Percentiles rank a stretch among this genome's conserved stretches.
Evolutionary conservation across 1,140 invertebrate species (phyloP).

Genomic region (Semibalanus balanoides): DNA sequence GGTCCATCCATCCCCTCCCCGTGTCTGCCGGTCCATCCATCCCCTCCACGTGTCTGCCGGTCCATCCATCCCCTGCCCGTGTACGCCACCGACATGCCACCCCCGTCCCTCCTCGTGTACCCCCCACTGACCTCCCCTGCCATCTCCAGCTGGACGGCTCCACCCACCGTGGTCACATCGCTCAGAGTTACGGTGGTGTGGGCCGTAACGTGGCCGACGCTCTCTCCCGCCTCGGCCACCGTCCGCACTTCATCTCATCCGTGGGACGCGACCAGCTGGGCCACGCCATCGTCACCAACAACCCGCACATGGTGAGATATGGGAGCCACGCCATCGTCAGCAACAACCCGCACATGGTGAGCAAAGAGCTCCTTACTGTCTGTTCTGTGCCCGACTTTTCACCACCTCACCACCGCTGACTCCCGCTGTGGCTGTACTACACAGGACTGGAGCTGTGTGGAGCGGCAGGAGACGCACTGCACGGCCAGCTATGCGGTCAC

Average conservation of each 20-base stretch:
- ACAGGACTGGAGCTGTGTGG: conserved; percentile 31
- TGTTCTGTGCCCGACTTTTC: too few relatives aligned
- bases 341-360: conserved; percentile 19
- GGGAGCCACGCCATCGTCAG: conserved; percentile 27
- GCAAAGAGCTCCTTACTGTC: too few relatives aligned
- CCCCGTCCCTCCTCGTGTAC: too few relatives aligned
- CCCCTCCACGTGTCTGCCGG: too few relatives aligned
- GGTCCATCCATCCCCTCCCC: too few relatives aligned
- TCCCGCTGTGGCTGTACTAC: too few relatives aligned
- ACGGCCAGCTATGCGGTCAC: conserved; percentile 61
- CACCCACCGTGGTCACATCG: conserved; percentile 49
- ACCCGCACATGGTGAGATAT: conserved; percentile 32
- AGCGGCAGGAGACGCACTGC: conserved; percentile 27
- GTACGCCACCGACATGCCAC: too few relatives aligned
- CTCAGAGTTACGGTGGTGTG: conserved; percentile 65
- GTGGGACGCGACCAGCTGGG: conserved; percentile 53
- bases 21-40: too few relatives aligned
- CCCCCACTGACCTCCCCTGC: too few relatives aligned
- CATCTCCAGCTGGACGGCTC: conserved; percentile 50
- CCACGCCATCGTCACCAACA: conserved; percentile 29
- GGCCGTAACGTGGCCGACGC: conserved; percentile 81
- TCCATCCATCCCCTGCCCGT: too few relatives aligned
- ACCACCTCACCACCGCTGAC: too few relatives aligned
- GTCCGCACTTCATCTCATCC: conserved; percentile 57
- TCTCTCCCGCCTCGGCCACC: conserved; percentile 49